phyloP scores from a whole-genome alignment of 2,113 vertebrate species.

The Peromyscus polionotus region DNA sequence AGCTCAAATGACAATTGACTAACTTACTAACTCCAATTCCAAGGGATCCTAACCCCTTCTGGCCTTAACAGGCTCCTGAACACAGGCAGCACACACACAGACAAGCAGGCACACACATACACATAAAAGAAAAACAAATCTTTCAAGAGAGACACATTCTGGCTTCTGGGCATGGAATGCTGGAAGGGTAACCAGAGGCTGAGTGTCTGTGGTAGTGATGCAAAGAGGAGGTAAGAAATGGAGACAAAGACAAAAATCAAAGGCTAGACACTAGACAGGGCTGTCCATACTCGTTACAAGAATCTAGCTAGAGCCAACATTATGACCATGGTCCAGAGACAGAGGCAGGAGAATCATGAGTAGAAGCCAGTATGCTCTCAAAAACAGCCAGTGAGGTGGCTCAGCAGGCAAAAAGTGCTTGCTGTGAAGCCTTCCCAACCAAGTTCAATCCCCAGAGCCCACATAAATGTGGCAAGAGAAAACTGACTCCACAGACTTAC shows the following conservation, averaged over 20 bases:
- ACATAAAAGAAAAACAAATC: too few relatives aligned
- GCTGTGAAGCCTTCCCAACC: not conserved
- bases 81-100: too few relatives aligned
- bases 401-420: not conserved
- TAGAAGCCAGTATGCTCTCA: not conserved
- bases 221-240: not conserved
- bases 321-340: not conserved
- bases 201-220: not conserved
- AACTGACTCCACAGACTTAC: not conserved
- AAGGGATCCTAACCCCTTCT: not conserved
- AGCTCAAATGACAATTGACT: not conserved
- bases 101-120: too few relatives aligned
- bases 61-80: too few relatives aligned
- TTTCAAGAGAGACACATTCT: not conserved
- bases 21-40: not conserved
- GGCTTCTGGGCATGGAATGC: not conserved
- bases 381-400: not conserved
- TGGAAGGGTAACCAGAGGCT: not conserved
- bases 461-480: not conserved
- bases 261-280: not conserved
- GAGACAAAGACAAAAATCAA: not conserved
- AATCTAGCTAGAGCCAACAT: not conserved
- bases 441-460: not conserved
- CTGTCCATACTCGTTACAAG: not conserved
- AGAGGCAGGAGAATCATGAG: not conserved